Evolutionary conservation across 2,113 vertebrate species (phyloP).

Genomic region (Galemys pyrenaicus): DNA sequence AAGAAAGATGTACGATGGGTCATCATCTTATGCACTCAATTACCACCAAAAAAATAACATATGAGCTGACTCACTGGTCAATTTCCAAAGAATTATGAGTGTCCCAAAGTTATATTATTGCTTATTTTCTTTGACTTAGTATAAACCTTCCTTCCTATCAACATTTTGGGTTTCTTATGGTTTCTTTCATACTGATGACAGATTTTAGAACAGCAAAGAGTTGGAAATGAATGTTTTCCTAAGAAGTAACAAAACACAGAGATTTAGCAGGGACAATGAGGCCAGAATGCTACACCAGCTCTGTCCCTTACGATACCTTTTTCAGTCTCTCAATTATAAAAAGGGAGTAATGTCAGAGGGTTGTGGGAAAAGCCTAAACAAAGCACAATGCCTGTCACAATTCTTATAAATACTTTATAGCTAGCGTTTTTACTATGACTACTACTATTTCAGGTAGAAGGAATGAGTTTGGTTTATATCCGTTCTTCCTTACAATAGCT

Average conservation of each 20-base stretch:
- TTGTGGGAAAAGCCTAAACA: neutral
- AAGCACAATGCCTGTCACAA: neutral
- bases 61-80: neutral
- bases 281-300: neutral
- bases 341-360: neutral
- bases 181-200: neutral
- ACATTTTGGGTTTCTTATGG: neutral
- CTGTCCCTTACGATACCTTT: neutral
- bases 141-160: neutral
- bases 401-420: neutral
- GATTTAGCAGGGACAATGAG: neutral
- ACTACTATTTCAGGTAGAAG: neutral
- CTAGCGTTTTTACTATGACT: neutral
- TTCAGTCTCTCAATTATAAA: neutral
- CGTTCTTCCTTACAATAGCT: neutral
- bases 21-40: neutral
- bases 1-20: neutral
- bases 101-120: neutral
- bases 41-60: neutral
- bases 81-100: neutral
- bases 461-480: neutral
- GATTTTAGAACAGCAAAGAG: slow-evolving; percentile 1
- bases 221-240: neutral
- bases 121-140: neutral
- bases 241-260: neutral